Conservation (phyloP, 2,113 vertebrate species). For the Oxyura jamaicensis region DNA sequence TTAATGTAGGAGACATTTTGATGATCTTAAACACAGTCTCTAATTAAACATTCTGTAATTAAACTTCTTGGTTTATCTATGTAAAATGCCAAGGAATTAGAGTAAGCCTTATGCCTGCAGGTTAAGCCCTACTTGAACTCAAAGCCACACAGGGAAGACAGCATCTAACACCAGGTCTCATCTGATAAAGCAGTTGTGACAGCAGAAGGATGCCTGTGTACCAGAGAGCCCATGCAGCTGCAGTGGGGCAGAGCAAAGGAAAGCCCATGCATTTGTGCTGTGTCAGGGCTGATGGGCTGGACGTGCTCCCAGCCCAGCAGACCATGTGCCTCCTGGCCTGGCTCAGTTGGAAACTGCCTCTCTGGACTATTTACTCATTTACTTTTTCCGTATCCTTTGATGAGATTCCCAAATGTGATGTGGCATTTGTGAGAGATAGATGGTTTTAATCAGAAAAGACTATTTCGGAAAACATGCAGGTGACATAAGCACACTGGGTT, state of each 20-base stretch:
- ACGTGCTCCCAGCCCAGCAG: not conserved
- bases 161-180: not conserved
- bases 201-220: not conserved
- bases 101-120: not conserved
- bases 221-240: not conserved
- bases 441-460: not conserved
- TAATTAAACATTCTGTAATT: slow-evolving; percentile 54
- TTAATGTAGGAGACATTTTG: slow-evolving; percentile 1
- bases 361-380: not conserved
- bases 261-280: not conserved
- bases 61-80: slow-evolving; percentile 3
- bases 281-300: not conserved
- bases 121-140: not conserved
- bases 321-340: not conserved
- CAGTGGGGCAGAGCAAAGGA: not conserved
- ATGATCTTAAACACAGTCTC: slow-evolving; percentile 33
- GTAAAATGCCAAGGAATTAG: slow-evolving; percentile 20
- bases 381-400: not conserved
- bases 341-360: not conserved
- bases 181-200: not conserved
- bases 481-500: not conserved
- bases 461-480: not conserved
- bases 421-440: not conserved
- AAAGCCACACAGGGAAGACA: not conserved
- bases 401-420: not conserved